Base-by-base conservation (phyloP, 2,888 invertebrate species). In the Kuschelorhynchus macadamiae region DNA sequence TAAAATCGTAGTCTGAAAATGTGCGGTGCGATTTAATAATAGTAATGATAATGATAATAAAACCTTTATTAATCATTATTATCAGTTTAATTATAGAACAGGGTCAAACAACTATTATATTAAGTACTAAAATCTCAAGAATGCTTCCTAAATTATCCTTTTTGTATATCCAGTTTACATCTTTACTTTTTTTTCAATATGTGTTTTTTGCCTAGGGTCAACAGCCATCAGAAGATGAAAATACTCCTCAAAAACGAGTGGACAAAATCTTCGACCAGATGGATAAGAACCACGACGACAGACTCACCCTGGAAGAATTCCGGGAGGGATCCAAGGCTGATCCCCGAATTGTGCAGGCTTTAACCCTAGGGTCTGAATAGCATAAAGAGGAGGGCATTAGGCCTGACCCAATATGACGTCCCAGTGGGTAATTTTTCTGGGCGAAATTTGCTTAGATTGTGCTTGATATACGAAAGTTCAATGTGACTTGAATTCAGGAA, bases 191-290 rank as follows among this genome's bases (percentile, higher is more conserved):
- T n/a, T n/a, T n/a, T n/a, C n/a, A n/a, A n/a, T n/a, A n/a, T n/a
- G n/a, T n/a, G n/a, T n/a, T n/a, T n/a, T n/a, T n/a, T n/a, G n/a
- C n/a, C n/a, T 85, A 95, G 95, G 95, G 95, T 16, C 95, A 95
- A 82, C 92, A 93, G 73, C 94, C 95, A 52, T 90, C 93, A 20
- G 95, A 95, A 80, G 95, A 95, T 81, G 95, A 95, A 80, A 95
- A 95, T 83, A 95, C 95, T 72, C 95, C 95, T 12, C 95, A 97
- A 84, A 97, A 97, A 83, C 90, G 97, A 81, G 98, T 98, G 72
- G 97, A 98, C 86, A 96, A 97, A 85, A 98, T 98, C 82, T 98
- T 98, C 87, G 96, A 96, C 85, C 97, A 97, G 83, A 96, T 97
- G 97, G 98, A 98, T 86, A 98, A 94, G 87, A 97, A 98, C 85